A percentile compares a stretch with the other conserved stretches of the same genome.
phyloP scores from a whole-genome alignment of 1,140 invertebrate genomes.

The Araneus ventricosus region DNA sequence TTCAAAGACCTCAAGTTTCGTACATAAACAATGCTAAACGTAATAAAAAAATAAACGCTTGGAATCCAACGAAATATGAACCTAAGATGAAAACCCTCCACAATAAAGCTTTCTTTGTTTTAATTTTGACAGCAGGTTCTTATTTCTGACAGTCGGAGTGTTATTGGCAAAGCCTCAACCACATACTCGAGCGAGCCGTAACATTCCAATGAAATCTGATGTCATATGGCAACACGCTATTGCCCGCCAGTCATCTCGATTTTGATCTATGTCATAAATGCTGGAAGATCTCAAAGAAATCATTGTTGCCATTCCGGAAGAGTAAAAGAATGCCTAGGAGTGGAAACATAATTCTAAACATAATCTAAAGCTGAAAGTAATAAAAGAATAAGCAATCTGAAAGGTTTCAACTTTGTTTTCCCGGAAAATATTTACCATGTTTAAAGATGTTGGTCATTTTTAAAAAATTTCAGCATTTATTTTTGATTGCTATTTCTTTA shows the following conservation, averaged over 20 bases:
- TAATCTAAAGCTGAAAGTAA: too few species aligned
- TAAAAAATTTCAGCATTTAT: not conserved
- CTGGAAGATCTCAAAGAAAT: not conserved
- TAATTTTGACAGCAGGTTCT: constrained; percentile 62
- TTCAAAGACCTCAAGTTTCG: not conserved
- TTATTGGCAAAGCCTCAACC: constrained; percentile 10
- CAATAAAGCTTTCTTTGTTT: constrained; percentile 50
- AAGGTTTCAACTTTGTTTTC: too few species aligned
- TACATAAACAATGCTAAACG: not conserved
- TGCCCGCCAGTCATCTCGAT: not conserved
- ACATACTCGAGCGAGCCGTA: not conserved
- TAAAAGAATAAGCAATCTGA: too few species aligned
- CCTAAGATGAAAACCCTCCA: not conserved
- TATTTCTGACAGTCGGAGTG: constrained; percentile 29
- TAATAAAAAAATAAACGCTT: not conserved
- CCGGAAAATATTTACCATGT: too few species aligned
- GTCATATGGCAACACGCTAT: constrained; percentile 5
- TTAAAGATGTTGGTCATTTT: not conserved
- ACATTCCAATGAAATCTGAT: constrained; percentile 58
- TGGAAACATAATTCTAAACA: too few species aligned
- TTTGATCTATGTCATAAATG: constrained; percentile 26
- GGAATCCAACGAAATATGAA: constrained; percentile 23
- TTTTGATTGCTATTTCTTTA: not conserved
- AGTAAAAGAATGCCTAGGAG: not conserved
- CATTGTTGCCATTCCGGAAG: not conserved